Evolutionary conservation across 2,888 invertebrate genomes (phyloP).

Genomic region (Galerucella pusilla): DNA sequence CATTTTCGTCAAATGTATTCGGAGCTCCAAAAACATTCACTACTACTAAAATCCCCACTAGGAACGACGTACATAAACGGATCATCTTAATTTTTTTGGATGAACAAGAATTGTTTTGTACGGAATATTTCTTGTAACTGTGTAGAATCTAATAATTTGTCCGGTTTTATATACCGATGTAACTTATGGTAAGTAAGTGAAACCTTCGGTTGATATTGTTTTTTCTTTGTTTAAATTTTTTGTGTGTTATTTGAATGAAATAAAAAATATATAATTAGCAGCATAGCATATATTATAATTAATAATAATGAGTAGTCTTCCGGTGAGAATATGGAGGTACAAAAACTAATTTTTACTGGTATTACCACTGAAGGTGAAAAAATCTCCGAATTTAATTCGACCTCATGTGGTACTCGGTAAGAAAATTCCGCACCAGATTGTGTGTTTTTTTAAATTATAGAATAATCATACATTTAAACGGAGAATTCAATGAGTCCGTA

Average conservation of each 20-base stretch:
- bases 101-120: not conserved
- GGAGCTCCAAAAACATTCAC: conserved; percentile 28
- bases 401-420: too few species aligned
- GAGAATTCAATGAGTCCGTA: too few species aligned
- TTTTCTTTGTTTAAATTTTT: not conserved
- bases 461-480: too few species aligned
- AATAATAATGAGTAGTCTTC: not conserved
- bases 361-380: too few species aligned
- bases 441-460: too few species aligned
- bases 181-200: not conserved
- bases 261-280: not conserved
- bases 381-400: too few species aligned
- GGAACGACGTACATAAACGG: not conserved
- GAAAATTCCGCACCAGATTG: too few species aligned
- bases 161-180: not conserved
- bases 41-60: not conserved
- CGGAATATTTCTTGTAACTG: not conserved
- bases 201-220: not conserved
- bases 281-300: not conserved
- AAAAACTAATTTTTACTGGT: too few species aligned
- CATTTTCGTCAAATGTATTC: conserved; percentile 68
- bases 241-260: too few species aligned
- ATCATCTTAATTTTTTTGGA: not conserved
- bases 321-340: not conserved
- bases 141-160: not conserved